These are phyloP conservation scores for Podarcis lilfordi DNA, from an alignment of 2,797 vertebrate species.

Conservation along the genomic window DNA sequence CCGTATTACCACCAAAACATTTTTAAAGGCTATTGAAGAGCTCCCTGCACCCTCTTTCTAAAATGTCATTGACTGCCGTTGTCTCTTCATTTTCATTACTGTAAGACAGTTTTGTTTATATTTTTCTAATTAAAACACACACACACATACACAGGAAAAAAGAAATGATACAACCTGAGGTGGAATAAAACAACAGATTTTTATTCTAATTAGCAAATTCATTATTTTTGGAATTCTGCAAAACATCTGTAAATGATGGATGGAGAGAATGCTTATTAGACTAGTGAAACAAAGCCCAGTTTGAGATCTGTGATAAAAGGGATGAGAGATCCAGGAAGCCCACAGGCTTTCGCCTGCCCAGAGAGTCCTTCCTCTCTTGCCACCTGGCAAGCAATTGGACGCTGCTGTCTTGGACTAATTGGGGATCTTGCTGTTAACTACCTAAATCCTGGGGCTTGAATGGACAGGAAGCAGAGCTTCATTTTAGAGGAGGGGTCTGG, in stretches of 20 bases:
- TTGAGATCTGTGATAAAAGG: neutral
- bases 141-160: neutral
- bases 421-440: too few species aligned
- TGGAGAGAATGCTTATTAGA: neutral
- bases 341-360: neutral
- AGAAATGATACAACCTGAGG: neutral
- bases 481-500: too few species aligned
- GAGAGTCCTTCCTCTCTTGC: neutral
- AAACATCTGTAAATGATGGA: neutral
- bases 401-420: too few species aligned
- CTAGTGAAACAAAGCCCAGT: neutral
- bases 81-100: neutral
- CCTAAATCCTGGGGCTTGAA: too few species aligned
- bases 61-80: neutral
- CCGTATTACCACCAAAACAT: neutral
- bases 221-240: slow-evolving; percentile 8
- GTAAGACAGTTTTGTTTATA: neutral
- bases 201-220: slow-evolving; percentile 10
- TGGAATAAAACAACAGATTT: slow-evolving; percentile 6
- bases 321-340: neutral
- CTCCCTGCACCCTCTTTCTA: neutral
- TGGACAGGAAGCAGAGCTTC: too few species aligned
- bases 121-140: too few species aligned
- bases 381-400: too few species aligned
- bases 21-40: neutral